Percentiles rank a stretch among this genome's conserved stretches.
phyloP scores from a whole-genome alignment of 2,888 invertebrate species.

The Ferrisia virgata region DNA sequence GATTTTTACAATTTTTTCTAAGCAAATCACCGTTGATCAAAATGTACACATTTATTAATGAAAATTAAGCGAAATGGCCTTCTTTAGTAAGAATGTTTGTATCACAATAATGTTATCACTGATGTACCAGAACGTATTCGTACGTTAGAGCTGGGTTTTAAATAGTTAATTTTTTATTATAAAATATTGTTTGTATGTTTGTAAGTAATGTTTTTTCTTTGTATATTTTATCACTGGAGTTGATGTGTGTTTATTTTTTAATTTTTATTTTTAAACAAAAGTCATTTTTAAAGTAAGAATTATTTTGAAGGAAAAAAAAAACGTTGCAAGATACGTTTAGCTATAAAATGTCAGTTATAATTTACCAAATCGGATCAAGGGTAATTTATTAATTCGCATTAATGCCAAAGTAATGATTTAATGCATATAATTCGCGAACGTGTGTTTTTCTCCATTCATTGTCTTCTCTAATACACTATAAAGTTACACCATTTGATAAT shows the following conservation, averaged over 20 bases:
- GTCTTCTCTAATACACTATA: not conserved
- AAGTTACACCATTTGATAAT: not conserved
- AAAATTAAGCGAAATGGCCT: not conserved
- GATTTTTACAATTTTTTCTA: not conserved
- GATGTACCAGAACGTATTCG: not conserved
- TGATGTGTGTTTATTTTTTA: not conserved
- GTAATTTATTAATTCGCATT: not conserved
- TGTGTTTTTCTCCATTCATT: not conserved
- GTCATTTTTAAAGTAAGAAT: not conserved
- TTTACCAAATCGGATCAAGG: not conserved
- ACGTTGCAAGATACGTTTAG: not conserved
- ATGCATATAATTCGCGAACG: not conserved
- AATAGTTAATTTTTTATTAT: slow-evolving; percentile 27
- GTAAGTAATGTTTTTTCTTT: slow-evolving; percentile 28
- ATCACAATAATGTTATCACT: not conserved
- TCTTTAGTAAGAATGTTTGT: not conserved
- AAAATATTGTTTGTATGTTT: slow-evolving; percentile 35
- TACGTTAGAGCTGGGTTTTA: not conserved
- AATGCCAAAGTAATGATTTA: not conserved
- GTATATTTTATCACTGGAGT: slow-evolving; percentile 23
- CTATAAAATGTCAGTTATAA: not conserved
- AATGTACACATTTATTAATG: not conserved
- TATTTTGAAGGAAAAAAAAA: not conserved
- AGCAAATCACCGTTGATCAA: slow-evolving; percentile 26
- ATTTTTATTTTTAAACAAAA: not conserved